Conservation (phyloP, 2,113 vertebrate species). For the Trogon melanurus region DNA sequence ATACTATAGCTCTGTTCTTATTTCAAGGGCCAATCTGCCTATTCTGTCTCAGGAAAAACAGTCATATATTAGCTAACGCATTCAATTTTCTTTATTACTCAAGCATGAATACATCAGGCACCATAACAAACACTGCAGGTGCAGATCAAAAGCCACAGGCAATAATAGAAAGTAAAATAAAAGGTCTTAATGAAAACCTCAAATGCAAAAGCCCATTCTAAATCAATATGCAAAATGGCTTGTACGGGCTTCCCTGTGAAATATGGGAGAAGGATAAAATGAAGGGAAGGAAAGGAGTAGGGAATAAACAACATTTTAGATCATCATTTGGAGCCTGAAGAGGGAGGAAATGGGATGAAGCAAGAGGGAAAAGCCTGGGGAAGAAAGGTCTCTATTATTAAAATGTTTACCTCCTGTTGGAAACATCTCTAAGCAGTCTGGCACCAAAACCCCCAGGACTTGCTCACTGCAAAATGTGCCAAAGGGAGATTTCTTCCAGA, state of each 20-base stretch:
- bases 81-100: not conserved
- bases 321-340: not conserved
- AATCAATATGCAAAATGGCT: conserved; percentile 33
- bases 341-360: not conserved
- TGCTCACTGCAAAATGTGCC: not conserved
- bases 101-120: not conserved
- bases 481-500: conserved; percentile 38
- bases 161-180: not conserved
- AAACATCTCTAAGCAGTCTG: conserved; percentile 20
- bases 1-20: not conserved
- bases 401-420: conserved; percentile 24
- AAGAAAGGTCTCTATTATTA: conserved; percentile 15
- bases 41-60: not conserved
- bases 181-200: not conserved
- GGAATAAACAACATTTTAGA: conserved; percentile 39
- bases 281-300: not conserved
- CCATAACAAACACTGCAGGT: not conserved
- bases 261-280: not conserved
- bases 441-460: not conserved
- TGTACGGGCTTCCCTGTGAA: not conserved
- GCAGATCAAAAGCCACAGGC: not conserved
- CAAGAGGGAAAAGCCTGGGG: not conserved
- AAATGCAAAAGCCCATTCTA: conserved; percentile 4
- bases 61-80: not conserved
- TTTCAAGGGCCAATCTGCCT: not conserved